Evolutionary conservation across 2,888 invertebrate genomes (phyloP).

Genomic region (Phanerotoma sp.): DNA sequence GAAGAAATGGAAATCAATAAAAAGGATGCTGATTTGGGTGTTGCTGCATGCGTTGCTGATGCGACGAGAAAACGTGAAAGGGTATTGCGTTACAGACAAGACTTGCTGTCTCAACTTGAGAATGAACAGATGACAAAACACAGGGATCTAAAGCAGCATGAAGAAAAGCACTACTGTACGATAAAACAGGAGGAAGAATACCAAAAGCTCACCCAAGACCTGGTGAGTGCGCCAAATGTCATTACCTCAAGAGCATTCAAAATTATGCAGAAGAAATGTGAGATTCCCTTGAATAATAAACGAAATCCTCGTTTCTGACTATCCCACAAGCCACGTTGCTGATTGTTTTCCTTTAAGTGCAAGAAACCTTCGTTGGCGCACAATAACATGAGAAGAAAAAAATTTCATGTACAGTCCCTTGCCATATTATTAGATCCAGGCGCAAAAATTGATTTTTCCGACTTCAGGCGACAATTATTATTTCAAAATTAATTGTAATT

Average conservation of each 20-base stretch:
- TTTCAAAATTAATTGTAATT: no score
- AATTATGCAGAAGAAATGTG: constrained; percentile 37
- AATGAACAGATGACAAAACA: constrained; percentile 26
- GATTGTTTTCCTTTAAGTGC: constrained; percentile 28
- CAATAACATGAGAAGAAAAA: no score
- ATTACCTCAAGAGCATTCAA: constrained; percentile 44
- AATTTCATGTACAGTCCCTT: no score
- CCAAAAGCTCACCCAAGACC: constrained; percentile 35
- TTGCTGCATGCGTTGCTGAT: constrained; percentile 28
- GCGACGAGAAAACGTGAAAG: constrained; percentile 27
- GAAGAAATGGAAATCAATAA: constrained; percentile 8
- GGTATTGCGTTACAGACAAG: constrained; percentile 36
- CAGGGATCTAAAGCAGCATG: constrained; percentile 33
- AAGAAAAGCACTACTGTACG: constrained; percentile 18
- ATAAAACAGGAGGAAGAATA: constrained; percentile 36
- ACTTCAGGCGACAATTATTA: no score
- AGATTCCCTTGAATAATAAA: constrained; percentile 34
- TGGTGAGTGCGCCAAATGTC: constrained; percentile 40
- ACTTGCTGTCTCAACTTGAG: constrained; percentile 39
- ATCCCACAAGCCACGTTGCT: constrained; percentile 8
- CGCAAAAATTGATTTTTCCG: no score
- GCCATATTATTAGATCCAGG: no score
- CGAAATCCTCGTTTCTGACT: constrained; percentile 35
- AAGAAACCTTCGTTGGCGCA: no score
- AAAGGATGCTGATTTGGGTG: constrained; percentile 33